These are phyloP conservation scores for Siniperca obscura DNA, from an alignment of 2,797 vertebrate species.

Conservation along the genomic window DNA sequence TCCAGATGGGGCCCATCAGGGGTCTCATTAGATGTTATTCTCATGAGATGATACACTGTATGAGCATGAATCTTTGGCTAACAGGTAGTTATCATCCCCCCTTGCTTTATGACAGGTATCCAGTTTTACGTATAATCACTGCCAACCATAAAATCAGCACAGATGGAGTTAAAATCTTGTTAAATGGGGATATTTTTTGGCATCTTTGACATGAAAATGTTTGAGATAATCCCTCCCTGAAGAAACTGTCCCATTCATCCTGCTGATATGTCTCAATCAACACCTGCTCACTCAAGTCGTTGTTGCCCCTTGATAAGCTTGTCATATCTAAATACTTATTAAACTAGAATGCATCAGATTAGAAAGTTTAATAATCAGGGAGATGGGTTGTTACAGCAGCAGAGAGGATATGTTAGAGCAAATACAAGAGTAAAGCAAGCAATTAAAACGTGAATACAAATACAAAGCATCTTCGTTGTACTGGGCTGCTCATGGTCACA, in stretches of 20 bases:
- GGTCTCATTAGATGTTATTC: constrained; percentile 5
- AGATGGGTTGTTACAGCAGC: not conserved
- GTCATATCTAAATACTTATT: not conserved
- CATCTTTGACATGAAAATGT: not conserved
- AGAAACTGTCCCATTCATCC: not conserved
- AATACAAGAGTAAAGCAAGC: not conserved
- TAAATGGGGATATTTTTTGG: not conserved
- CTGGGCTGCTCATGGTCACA: constrained; percentile 34
- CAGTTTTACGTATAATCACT: not conserved
- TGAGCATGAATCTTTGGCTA: not conserved
- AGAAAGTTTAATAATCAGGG: not conserved
- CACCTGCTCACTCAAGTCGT: constrained; percentile 18
- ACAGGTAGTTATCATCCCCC: constrained; percentile 1
- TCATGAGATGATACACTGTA: constrained; percentile 8
- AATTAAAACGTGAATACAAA: constrained; percentile 5
- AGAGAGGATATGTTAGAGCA: not conserved
- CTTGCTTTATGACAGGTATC: not conserved
- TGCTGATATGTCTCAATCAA: not conserved
- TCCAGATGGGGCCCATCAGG: constrained; percentile 1
- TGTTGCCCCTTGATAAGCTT: not conserved
- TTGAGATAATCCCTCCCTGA: not conserved
- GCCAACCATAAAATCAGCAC: not conserved
- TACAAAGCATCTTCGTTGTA: constrained; percentile 10
- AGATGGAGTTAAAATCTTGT: not conserved
- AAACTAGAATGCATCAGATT: not conserved